Conservation (phyloP, 2,797 vertebrate species). For the Gorsachius magnificus region DNA sequence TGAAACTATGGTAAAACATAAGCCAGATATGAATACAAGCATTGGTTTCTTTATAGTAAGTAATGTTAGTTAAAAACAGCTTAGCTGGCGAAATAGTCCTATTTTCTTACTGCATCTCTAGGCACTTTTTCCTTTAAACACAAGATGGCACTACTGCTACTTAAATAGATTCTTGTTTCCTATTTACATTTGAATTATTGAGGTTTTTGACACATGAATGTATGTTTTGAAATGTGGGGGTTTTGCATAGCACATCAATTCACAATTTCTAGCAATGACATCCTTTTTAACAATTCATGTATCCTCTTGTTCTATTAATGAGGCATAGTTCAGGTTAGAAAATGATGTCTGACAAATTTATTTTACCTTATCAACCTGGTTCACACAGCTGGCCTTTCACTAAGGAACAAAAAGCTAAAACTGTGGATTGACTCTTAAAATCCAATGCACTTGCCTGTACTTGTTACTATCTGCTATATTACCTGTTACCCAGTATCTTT, state of each 20-base stretch:
- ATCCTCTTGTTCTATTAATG: not conserved
- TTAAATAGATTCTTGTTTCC: not conserved
- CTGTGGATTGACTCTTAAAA: not conserved
- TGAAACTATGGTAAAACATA: not conserved
- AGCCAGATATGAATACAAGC: not conserved
- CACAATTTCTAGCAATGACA: not conserved
- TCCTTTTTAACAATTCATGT: not conserved
- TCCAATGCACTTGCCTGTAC: not conserved
- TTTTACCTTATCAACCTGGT: not conserved
- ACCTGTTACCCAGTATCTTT: not conserved
- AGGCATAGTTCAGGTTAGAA: not conserved
- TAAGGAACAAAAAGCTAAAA: not conserved
- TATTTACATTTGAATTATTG: not conserved
- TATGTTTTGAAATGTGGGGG: not conserved
- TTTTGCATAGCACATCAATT: not conserved
- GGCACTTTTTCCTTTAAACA: not conserved
- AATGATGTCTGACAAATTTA: not conserved
- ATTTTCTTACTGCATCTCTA: not conserved
- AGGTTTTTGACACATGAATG: not conserved
- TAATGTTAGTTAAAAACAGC: not conserved
- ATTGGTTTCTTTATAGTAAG: not conserved
- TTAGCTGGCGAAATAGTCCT: not conserved
- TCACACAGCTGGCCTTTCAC: not conserved
- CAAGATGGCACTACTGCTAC: conserved; percentile 41
- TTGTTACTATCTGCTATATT: not conserved